Conservation (phyloP, 1,140 invertebrate genomes). For the Hyles euphorbiae region DNA sequence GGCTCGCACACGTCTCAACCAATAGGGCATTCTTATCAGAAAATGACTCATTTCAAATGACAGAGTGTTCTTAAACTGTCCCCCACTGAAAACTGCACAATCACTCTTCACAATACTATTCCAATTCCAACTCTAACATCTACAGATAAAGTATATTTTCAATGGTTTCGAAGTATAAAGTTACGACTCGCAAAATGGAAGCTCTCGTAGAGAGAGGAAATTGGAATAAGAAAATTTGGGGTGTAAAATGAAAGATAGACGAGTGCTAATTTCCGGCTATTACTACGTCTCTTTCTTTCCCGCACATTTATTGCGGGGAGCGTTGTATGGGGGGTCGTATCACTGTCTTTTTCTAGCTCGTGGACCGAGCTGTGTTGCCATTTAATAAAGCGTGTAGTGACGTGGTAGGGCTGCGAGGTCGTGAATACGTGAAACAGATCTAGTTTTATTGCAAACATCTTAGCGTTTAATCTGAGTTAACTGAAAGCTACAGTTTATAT, state of each 20-base stretch:
- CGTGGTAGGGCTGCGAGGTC: slow-evolving; percentile 12
- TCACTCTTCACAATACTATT: slow-evolving; percentile 3
- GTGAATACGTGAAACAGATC: not conserved
- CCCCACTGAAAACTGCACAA: slow-evolving; percentile 40
- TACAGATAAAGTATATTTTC: not conserved
- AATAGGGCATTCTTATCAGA: slow-evolving; percentile 75
- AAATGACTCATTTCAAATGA: slow-evolving; percentile 76
- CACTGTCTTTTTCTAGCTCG: slow-evolving; percentile 59
- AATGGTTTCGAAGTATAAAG: slow-evolving; percentile 1
- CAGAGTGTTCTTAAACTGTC: slow-evolving; percentile 68
- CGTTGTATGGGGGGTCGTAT: slow-evolving; percentile 38
- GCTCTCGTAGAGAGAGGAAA: slow-evolving; percentile 66
- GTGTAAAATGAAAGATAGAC: slow-evolving; percentile 76
- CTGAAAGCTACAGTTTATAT: too few species aligned
- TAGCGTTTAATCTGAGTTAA: too few species aligned
- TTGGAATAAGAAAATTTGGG: slow-evolving; percentile 76
- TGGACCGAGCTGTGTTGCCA: slow-evolving; percentile 21
- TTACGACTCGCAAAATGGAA: slow-evolving; percentile 41
- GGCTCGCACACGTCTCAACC: slow-evolving; percentile 69
- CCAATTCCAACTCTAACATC: slow-evolving; percentile 35
- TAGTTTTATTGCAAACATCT: too few species aligned
- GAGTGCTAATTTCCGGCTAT: slow-evolving; percentile 75
- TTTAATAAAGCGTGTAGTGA: slow-evolving; percentile 36
- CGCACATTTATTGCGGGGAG: slow-evolving; percentile 59
- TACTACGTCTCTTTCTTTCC: slow-evolving; percentile 73